Conservation (phyloP, 1,140 invertebrate species). For the Scaptomyza montana region DNA sequence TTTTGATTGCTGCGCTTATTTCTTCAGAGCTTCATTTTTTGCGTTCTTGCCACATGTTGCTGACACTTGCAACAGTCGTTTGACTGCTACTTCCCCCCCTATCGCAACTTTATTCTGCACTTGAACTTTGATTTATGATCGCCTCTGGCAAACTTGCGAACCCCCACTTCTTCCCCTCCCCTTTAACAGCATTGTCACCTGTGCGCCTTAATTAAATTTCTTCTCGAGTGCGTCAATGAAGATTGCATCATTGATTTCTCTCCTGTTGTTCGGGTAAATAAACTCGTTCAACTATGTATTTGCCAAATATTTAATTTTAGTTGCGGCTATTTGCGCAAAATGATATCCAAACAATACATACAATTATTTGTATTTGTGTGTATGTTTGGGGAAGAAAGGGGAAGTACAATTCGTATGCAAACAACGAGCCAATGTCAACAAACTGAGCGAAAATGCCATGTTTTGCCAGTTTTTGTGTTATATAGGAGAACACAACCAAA, state of each 20-base stretch:
- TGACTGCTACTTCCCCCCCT: too few species aligned
- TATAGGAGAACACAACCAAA: conserved; percentile 17
- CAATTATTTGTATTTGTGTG: conserved; percentile 1
- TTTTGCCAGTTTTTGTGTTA: conserved; percentile 35
- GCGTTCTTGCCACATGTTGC: conserved; percentile 70
- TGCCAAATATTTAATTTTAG: conserved; percentile 61
- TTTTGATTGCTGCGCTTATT: conserved; percentile 1
- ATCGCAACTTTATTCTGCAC: conserved; percentile 6
- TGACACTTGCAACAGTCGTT: conserved; percentile 72
- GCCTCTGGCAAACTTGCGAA: conserved; percentile 24
- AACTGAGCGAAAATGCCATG: conserved; percentile 53
- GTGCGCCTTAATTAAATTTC: conserved; percentile 74
- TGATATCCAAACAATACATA: conserved; percentile 64
- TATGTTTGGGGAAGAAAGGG: not conserved
- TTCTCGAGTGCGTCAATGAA: conserved; percentile 52
- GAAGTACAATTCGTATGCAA: conserved; percentile 45
- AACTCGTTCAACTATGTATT: conserved; percentile 73
- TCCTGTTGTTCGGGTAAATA: conserved; percentile 59
- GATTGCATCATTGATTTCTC: conserved; percentile 46
- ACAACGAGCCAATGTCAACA: conserved; percentile 69
- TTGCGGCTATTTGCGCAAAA: conserved; percentile 55
- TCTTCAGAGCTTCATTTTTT: conserved; percentile 51
- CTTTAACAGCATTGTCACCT: conserved; percentile 62
- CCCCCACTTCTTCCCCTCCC: not conserved
- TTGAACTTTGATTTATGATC: conserved; percentile 71